Base-by-base conservation (phyloP, 2,888 invertebrate species). In the Stenoptilia bipunctidactyla region DNA sequence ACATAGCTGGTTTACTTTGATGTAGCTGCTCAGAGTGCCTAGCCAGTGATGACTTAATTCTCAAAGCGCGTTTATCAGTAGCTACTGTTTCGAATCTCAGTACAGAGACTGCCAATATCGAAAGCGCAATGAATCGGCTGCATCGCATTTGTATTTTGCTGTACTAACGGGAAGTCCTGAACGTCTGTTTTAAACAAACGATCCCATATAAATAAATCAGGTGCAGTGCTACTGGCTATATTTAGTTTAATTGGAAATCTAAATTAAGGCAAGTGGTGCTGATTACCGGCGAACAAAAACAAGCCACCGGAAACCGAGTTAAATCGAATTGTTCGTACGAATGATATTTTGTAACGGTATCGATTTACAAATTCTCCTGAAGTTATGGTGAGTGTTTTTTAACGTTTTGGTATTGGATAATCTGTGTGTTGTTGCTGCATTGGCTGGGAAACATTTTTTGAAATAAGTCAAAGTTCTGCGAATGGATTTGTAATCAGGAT, bases 311-410 rank as follows among this genome's bases (percentile, higher is more conserved):
- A n/a, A 30, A 30, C 30, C 30, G n/a, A 30, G 30, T 30, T 4
- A 45, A 54, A 51, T 53, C 48, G 30, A 30, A 30, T 30, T 56
- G 52, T 56, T 53, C 51, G 45, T 46, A 51, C 56, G 52, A 65
- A 71, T 72, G 66, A 61, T 58, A 65, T 64, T 70, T 62, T 52
- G 58, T 52, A 58, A 62, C 52, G 46, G 59, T 59, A 58, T 63
- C 56, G 51, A 51, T 64, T 65, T 58, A 51, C 55, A 38, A 45
- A 44, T 52, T 50, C 50, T 43, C 50, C 49, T 44, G 49, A 53
- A 58, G 56, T 58, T 58, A 66, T 68, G 72, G 69, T 71, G 57
- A 72, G 72, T 71, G 53, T 38, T 56, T 51, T 50, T 51, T 41
- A n/a, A n/a, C n/a, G n/a, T n/a, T 20, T 20, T 8, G 3, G 20